phyloP scores from a whole-genome alignment of 2,797 vertebrate genomes.

The Leptodactylus fallax region DNA sequence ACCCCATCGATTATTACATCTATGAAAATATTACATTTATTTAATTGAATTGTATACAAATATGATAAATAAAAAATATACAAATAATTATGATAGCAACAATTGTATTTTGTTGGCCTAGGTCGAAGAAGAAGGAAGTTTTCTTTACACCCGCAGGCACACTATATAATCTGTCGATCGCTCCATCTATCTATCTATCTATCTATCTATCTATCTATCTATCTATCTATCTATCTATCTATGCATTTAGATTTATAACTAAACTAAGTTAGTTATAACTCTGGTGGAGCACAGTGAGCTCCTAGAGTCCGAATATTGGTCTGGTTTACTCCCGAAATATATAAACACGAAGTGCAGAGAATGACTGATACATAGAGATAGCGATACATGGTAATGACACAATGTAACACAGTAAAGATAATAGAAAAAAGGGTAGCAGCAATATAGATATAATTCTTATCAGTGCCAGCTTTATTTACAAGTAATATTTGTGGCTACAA shows the following conservation, averaged over 20 bases:
- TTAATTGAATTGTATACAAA: not conserved
- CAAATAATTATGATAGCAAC: no score
- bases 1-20: no score
- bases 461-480: not conserved
- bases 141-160: no score
- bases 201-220: constrained; percentile 25
- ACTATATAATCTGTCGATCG: not conserved
- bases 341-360: not conserved
- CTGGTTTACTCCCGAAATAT: not conserved
- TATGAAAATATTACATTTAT: no score
- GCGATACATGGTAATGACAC: not conserved
- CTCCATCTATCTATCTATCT: constrained; percentile 5
- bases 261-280: not conserved
- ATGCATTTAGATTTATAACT: not conserved
- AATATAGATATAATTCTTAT: not conserved
- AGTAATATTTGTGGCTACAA: no score
- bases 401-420: not conserved
- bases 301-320: not conserved
- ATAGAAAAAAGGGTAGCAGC: not conserved
- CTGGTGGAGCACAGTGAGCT: not conserved
- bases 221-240: not conserved
- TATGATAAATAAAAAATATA: not conserved
- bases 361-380: not conserved
- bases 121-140: no score
- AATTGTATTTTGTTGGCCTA: no score